Evolutionary conservation across 1,140 invertebrate genomes (phyloP), one percentile per base, ranked within the genome.

Genomic region (Mercenaria mercenaria): DNA sequence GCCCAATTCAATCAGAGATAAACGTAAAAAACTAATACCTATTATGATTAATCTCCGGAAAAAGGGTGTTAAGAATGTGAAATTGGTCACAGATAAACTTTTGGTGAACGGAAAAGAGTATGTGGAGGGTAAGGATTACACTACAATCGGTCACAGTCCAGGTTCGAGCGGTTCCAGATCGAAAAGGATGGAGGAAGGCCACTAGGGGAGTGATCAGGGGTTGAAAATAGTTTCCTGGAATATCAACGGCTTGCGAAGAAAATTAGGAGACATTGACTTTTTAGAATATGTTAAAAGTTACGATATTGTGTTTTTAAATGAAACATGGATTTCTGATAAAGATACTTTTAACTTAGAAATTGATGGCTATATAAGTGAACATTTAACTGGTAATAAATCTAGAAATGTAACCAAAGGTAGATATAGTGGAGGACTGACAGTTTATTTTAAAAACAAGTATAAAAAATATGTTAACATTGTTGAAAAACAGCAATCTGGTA

Each of bases 271-370:
- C 47, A 20, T 32, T 20, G 81, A 83, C 10, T 81, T 81, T 81
- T 34, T 81, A 34, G 4, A 39, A 23, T 81, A 81, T 81, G 11
- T 81, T 23, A 20, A 59, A 34, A 59, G 61, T 43, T 8, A 67
- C 18, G 56, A 83, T 47, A 0, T 83, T 0, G 43, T 67, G 1
- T 47, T 47, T 34, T 43, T 83, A 43, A 67, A 47, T 43, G 69
- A 74, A 74, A 74, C 69, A 15, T 83, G 34, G 81, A 67, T 47
- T n/a, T 67, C 41, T 32, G 34, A 43, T 20, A 83, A 83, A 26
- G 41, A 64, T n/a, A 37, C 26, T 23, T 32, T 69, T 23, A 83
- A 39, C 26, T 47, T 83, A 39, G 81, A 83, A 13, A 83, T 69
- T 26, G 39, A 43, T 4, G 61, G 61, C 3, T 83, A 67, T 69